phyloP scores from a whole-genome alignment of 2,113 vertebrate genomes.

The Drymodes brunneopygia region DNA sequence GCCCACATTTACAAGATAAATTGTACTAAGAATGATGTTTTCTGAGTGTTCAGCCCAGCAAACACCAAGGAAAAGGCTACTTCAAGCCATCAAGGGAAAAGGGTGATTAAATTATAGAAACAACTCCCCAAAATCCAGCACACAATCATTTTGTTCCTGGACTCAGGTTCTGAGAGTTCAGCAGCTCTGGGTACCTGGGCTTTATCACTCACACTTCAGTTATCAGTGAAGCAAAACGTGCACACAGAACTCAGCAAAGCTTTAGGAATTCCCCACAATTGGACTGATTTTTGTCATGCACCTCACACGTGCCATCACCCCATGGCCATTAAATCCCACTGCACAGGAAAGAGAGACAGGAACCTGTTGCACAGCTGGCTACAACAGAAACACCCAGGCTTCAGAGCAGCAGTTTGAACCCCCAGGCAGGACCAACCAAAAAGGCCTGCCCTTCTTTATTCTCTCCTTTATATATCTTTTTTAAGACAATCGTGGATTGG shows the following conservation, averaged over 20 bases:
- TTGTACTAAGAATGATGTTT: not conserved
- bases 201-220: not conserved
- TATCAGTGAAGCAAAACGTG: not conserved
- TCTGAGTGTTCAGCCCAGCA: not conserved
- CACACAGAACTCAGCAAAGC: not conserved
- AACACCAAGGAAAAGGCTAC: not conserved
- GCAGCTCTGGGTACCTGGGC: not conserved
- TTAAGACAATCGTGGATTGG: no score
- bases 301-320: not conserved
- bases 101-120: not conserved
- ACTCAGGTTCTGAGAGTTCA: not conserved
- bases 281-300: not conserved
- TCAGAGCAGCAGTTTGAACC: no score
- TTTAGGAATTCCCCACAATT: not conserved
- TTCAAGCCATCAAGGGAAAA: not conserved
- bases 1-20: accelerated
- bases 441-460: no score
- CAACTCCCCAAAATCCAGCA: not conserved
- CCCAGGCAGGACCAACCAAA: no score
- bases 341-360: not conserved
- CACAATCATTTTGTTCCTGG: not conserved
- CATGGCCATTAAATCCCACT: accelerated
- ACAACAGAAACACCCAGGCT: no score
- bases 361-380: no score
- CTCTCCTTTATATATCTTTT: no score